phyloP scores from a whole-genome alignment of 2,113 vertebrate genomes.

The Urocolius indicus region DNA sequence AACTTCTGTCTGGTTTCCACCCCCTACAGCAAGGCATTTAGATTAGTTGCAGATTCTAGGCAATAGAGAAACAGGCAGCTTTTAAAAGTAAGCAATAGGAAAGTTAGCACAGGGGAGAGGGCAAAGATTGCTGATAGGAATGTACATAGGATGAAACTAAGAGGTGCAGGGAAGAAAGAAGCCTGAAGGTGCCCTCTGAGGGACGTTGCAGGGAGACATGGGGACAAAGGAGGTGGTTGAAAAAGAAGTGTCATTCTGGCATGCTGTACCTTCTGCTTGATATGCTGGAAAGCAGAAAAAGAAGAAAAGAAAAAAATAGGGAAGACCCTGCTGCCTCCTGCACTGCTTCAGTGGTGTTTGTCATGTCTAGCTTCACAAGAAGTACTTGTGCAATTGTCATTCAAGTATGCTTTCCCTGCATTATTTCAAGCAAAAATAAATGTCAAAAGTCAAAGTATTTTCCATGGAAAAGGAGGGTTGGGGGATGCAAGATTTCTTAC shows the following conservation, averaged over 20 bases:
- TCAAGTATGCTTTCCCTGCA: neutral
- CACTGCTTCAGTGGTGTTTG: neutral
- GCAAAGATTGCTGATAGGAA: neutral
- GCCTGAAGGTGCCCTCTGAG: neutral
- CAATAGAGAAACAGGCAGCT: neutral
- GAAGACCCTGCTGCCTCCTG: neutral
- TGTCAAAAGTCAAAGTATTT: neutral
- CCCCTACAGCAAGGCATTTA: neutral
- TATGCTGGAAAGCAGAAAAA: neutral
- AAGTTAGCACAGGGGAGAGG: neutral
- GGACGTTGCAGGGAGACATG: neutral
- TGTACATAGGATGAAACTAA: neutral
- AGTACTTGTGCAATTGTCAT: neutral
- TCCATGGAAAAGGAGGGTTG: neutral
- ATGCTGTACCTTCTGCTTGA: neutral
- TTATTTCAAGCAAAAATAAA: conserved; percentile 31
- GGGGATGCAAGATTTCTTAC: neutral
- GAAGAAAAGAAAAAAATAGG: neutral
- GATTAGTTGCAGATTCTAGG: neutral
- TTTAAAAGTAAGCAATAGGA: neutral
- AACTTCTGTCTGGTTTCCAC: neutral
- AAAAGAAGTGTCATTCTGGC: neutral
- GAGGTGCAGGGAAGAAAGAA: neutral
- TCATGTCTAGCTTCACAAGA: neutral
- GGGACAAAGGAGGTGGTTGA: neutral